Evolutionary conservation across 2,113 vertebrate species (phyloP), one percentile per base, ranked within the genome.

Genomic region (Gavialis gangeticus): DNA sequence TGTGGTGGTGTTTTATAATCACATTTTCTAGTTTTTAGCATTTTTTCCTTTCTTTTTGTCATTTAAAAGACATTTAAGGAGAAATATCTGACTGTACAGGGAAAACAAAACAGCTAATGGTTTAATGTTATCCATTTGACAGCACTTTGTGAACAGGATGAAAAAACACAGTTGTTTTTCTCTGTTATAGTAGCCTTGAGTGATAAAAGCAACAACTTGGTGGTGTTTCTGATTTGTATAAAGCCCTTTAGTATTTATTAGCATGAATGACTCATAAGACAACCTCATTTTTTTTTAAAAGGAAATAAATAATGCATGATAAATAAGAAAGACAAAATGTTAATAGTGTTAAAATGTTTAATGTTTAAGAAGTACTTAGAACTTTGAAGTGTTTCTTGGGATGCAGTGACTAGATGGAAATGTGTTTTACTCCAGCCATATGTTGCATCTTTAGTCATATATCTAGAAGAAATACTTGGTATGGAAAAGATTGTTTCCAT

Each of bases 121-220:
- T 96, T 91, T 55, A 11, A 63, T 93, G 79, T 83, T 94, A 75
- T 92, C 25, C 69, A 73, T 56, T 63, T 46, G 46, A 46, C 46
- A 46, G 46, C 46, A 46, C 8, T 46, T 46, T 63, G 60, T 78
- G 60, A 66, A 46, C 30, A 78, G 85, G 92, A 95, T 82, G 84
- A 95, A 79, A 82, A 84, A 88, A 4, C 46, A 15, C 30, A 71
- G 76, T 66, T 90, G 82, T 59, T 21, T 59, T 21, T 59, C 58
- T 59, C 58, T 59, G 18, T 59, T 17, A 59, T 59, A 59, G 21
- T 59, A 59, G 21, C 21, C 58, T 59, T 16, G 21, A 18, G 76
- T 94, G 87, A 67, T 89, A 91, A 95, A 56, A 86, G 86, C 84
- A 96, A 95, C 90, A 92, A 92, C 80, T 83, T 62, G 73, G 54